These are phyloP conservation scores for Ctenomys sociabilis DNA, from an alignment of 2,113 vertebrate species.

Conservation along the genomic window DNA sequence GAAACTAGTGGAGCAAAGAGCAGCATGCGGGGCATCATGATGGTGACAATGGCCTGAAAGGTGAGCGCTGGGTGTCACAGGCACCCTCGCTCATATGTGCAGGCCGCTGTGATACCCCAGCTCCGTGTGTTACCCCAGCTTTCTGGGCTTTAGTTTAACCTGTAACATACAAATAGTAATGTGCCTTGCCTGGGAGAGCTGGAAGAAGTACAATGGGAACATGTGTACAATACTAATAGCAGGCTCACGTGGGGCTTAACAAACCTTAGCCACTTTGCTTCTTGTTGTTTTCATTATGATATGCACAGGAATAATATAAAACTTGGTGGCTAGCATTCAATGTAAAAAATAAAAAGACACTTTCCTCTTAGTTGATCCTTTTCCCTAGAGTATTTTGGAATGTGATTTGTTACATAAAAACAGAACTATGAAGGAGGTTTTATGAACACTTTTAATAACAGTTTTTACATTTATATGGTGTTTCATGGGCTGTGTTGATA, in stretches of 20 bases:
- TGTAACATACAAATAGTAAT: neutral
- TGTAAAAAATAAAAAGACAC: neutral
- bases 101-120: no score
- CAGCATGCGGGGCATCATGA: neutral
- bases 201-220: neutral
- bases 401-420: constrained; percentile 53
- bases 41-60: neutral
- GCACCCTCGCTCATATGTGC: no score
- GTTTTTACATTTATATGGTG: constrained; percentile 42
- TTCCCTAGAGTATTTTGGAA: neutral
- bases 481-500: constrained; percentile 43
- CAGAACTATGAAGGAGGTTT: constrained; percentile 39
- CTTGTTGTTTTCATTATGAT: neutral
- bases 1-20: neutral
- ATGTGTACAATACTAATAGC: neutral
- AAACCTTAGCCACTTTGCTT: neutral
- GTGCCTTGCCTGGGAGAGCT: neutral
- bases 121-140: neutral
- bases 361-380: neutral
- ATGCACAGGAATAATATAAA: neutral
- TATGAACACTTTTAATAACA: constrained; percentile 44
- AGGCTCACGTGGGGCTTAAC: neutral
- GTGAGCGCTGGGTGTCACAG: neutral
- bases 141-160: neutral
- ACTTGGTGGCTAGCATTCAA: neutral